Evolutionary conservation across 1,140 invertebrate species (phyloP).

Genomic region (Potamilus streckersoni): DNA sequence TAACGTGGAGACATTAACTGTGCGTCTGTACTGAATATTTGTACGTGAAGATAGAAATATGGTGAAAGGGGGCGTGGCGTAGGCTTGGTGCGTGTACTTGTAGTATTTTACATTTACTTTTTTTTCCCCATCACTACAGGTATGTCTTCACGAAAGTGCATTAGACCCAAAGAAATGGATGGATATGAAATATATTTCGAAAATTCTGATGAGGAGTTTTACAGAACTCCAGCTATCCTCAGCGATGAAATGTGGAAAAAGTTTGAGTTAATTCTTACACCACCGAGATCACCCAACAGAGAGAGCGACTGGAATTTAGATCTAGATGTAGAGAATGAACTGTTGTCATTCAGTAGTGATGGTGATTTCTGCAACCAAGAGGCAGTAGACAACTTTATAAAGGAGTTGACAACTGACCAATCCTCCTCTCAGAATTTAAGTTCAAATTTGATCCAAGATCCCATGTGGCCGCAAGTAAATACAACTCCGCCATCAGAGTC

Average conservation of each 20-base stretch:
- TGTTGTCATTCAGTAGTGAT: conserved; percentile 30
- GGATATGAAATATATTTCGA: neutral
- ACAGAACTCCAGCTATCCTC: conserved; percentile 28
- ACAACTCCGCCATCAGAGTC: conserved; percentile 28
- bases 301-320: conserved; percentile 44
- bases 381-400: conserved; percentile 31
- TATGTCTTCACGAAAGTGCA: neutral
- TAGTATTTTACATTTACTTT: neutral
- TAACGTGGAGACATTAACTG: too few relatives aligned
- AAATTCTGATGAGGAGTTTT: conserved; percentile 11
- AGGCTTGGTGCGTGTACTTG: neutral
- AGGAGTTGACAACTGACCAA: conserved; percentile 37
- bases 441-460: conserved; percentile 71
- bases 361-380: conserved; percentile 19
- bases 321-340: conserved; percentile 30
- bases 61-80: conserved; percentile 6
- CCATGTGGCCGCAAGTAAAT: conserved; percentile 76
- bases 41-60: neutral
- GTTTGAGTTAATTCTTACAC: conserved; percentile 68
- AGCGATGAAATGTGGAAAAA: conserved; percentile 72
- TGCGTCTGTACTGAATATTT: neutral
- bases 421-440: conserved; percentile 28
- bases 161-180: neutral
- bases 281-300: conserved; percentile 55
- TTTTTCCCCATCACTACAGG: conserved; percentile 16